Evolutionary conservation across 2,797 vertebrate genomes (phyloP), one percentile per base, ranked within the genome.

Genomic region (Peromyscus eremicus): DNA sequence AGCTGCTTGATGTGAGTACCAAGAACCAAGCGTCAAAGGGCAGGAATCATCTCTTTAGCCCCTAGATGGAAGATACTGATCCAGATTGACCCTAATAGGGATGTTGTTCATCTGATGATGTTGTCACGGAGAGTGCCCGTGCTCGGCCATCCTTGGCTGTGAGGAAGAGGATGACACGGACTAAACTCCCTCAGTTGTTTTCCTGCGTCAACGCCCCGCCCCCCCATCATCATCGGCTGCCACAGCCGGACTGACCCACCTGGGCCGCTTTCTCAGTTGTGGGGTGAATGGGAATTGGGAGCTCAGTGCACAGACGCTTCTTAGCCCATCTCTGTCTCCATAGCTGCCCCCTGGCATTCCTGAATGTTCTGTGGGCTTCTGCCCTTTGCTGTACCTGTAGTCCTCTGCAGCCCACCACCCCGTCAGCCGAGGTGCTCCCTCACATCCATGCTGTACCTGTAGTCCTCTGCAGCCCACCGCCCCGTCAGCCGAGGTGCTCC

Each of bases 211-310:
- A n/a, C n/a, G 49, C 19, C 23, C 17, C 13, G 23, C 25, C 55
- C 37, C 29, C 27, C 4, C 13, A 43, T 19, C 29, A 0, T 29
- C 57, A 49, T 77, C 88, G 84, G 88, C 75, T 89, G 43, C 57
- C 49, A 32, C 27, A 85, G 37, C 82, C 82, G 55, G 5, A 70
- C 46, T 17, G 40, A 73, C 91, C 40, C 37, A 60, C 57, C 43
- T 52, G 34, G 49, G 12, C 25, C 64, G 14, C 0, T 17, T 43
- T 62, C 57, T 2, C 52, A 64, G 68, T 81, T 79, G n/a, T 10
- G n/a, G 34, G 84, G 82, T 71, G 79, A 89, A n/a, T 76, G 19
- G 92, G 93, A 27, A 62, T 90, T 76, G 84, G 92, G 80, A 89
- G 55, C 14, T n/a, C 32, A 73, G 27, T 43, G 3, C 66, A 14